phyloP scores from a whole-genome alignment of 2,888 invertebrate genomes.

The Thymelicus lineola region DNA sequence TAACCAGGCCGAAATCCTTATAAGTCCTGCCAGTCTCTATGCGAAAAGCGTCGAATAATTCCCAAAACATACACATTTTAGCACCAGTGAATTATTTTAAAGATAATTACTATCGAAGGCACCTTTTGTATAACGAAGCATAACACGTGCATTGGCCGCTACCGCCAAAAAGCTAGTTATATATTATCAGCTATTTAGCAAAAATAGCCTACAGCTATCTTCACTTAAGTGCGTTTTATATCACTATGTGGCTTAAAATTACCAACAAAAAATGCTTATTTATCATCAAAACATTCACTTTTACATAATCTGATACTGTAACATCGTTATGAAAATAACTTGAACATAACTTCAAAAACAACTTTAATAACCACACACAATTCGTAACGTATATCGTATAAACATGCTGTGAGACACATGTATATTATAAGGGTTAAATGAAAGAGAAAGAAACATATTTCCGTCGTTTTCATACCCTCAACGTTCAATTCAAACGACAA shows the following conservation, averaged over 20 bases:
- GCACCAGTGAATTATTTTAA: constrained; percentile 42
- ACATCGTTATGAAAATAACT: no score
- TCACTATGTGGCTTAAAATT: constrained; percentile 10
- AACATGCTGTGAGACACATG: not conserved
- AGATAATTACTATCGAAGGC: constrained; percentile 44
- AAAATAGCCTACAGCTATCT: constrained; percentile 11
- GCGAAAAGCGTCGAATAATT: constrained; percentile 9
- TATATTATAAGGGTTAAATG: not conserved
- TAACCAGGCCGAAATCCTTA: not conserved
- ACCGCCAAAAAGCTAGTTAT: not conserved
- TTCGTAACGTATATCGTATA: no score
- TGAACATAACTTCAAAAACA: no score
- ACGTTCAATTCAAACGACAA: no score
- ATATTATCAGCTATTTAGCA: not conserved
- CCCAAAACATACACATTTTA: constrained; percentile 37
- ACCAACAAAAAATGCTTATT: constrained; percentile 2
- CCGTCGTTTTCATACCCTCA: no score
- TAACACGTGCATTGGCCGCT: constrained; percentile 4
- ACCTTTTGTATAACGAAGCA: constrained; percentile 38
- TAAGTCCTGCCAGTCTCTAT: not conserved
- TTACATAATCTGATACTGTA: not conserved
- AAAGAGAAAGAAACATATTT: not conserved
- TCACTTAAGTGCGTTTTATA: not conserved
- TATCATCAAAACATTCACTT: not conserved
- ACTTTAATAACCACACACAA: no score